These are phyloP conservation scores for Enteromius argenteus DNA, from an alignment of 2,797 vertebrate species.

Conservation along the genomic window DNA sequence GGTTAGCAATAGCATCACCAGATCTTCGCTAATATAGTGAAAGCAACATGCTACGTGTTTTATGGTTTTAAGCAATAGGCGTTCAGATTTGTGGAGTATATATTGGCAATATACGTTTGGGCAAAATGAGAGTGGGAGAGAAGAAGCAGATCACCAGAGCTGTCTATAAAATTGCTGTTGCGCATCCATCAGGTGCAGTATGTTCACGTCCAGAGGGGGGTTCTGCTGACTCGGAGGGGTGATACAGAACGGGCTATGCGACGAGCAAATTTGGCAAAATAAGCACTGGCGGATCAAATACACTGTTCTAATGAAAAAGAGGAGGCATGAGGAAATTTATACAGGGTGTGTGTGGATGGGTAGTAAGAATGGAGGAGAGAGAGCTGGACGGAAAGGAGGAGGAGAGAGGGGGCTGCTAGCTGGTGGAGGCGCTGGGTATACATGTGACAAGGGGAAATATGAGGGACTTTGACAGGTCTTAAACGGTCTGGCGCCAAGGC, in stretches of 20 bases:
- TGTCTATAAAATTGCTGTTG: constrained; percentile 85
- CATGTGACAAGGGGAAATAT: constrained; percentile 94
- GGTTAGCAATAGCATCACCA: background rate
- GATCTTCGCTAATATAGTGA: background rate
- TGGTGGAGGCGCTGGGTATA: constrained; percentile 80
- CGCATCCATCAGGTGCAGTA: constrained; percentile 84
- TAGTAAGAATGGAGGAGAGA: constrained; percentile 55
- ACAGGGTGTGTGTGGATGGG: constrained; percentile 51
- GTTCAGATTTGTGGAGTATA: background rate
- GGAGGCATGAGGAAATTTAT: constrained; percentile 53
- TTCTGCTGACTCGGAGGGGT: constrained; percentile 82
- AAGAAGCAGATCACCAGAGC: constrained; percentile 43
- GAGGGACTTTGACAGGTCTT: constrained; percentile 97
- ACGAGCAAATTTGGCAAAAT: constrained; percentile 72
- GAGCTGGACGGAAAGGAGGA: constrained; percentile 50
- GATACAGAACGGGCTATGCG: constrained; percentile 74
- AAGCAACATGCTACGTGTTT: background rate
- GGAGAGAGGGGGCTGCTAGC: constrained; percentile 72
- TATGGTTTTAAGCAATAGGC: background rate
- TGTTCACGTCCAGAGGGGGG: constrained; percentile 82
- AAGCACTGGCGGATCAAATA: constrained; percentile 51
- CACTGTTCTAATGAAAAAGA: constrained; percentile 51
- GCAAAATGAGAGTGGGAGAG: background rate
- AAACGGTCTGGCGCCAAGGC: constrained; percentile 98
- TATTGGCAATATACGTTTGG: constrained; percentile 1